phyloP scores from a whole-genome alignment of 1,140 invertebrate species.

The Maniola jurtina region DNA sequence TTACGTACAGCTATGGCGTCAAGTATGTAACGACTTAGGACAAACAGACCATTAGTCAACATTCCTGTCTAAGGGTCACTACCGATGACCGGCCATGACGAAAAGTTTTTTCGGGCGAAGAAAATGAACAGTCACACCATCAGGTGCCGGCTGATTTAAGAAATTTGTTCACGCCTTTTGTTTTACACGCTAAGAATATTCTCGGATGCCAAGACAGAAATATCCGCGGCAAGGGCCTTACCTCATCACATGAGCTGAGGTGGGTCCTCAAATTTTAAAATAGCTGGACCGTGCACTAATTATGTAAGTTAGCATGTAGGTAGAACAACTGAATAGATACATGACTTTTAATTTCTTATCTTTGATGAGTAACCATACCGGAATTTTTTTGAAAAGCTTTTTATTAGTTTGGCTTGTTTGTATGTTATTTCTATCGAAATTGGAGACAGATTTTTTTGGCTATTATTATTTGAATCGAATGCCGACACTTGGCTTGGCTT shows the following conservation, averaged over 20 bases:
- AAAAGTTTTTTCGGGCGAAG: conserved; percentile 39
- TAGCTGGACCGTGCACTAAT: neutral
- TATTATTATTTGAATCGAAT: no score
- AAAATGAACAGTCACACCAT: conserved; percentile 26
- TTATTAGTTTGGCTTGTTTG: no score
- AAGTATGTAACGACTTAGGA: no score
- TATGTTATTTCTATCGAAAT: no score
- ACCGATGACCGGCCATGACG: conserved; percentile 57
- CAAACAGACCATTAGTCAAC: no score
- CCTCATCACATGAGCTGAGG: conserved; percentile 21
- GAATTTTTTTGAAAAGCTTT: no score
- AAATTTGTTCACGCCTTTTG: conserved; percentile 36
- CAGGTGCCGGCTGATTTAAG: conserved; percentile 27
- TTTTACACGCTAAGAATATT: conserved; percentile 30
- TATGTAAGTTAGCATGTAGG: neutral
- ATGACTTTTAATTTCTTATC: no score
- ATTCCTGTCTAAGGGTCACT: neutral
- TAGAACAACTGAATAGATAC: no score
- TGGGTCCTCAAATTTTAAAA: conserved; percentile 18
- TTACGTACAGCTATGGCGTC: no score
- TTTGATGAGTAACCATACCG: no score
- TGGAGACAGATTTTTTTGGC: no score
- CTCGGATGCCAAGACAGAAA: conserved; percentile 32
- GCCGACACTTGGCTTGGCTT: no score
- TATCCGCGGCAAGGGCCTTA: conserved; percentile 18